Conservation (phyloP, 2,797 vertebrate genomes). For the Bovichtus variegatus region DNA sequence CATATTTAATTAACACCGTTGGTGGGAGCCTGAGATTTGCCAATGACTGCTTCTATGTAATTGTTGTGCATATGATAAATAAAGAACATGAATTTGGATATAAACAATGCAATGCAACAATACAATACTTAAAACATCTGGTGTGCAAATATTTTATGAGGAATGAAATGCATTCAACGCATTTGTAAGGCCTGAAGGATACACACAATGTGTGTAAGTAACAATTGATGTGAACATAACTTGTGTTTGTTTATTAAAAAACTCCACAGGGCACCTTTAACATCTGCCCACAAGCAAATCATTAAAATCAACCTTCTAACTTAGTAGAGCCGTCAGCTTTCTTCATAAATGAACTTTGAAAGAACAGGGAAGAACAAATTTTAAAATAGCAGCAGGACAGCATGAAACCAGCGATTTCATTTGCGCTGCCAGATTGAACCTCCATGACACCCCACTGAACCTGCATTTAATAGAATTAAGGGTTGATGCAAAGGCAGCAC, state of each 20-base stretch:
- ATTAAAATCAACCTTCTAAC: background rate
- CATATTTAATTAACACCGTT: too few relatives aligned
- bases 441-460: conserved; percentile 32
- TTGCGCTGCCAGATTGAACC: conserved; percentile 21
- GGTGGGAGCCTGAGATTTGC: too few relatives aligned
- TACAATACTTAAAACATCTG: background rate
- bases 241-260: background rate
- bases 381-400: conserved; percentile 29
- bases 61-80: too few relatives aligned
- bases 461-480: conserved; percentile 35
- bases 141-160: background rate
- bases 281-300: background rate
- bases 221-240: background rate
- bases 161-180: background rate
- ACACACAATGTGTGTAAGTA: background rate
- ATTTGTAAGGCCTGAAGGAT: conserved; percentile 3
- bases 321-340: conserved; percentile 3
- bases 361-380: conserved; percentile 24
- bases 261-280: background rate
- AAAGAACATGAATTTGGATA: background rate
- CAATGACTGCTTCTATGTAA: too few relatives aligned
- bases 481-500: conserved; percentile 18
- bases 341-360: conserved; percentile 15
- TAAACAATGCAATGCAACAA: background rate
- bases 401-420: conserved; percentile 13